A percentile compares a stretch with the other conserved stretches of the same genome.
Conservation (phyloP, 2,113 vertebrate genomes). For the Colaptes auratus region DNA sequence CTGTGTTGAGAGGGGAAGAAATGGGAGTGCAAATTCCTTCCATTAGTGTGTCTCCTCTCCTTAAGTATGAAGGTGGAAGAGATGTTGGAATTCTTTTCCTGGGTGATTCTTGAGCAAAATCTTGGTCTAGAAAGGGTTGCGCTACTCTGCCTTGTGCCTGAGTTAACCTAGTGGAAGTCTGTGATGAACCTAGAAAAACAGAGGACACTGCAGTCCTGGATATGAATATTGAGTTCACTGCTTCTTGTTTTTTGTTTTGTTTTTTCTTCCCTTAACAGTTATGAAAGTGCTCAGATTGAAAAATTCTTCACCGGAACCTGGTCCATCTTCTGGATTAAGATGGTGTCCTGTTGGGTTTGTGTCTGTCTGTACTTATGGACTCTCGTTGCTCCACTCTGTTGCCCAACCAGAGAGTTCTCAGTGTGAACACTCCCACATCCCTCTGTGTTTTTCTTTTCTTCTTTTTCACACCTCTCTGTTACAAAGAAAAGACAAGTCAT, state of each 20-base stretch:
- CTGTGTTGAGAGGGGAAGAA: not conserved
- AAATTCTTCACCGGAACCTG: slow-evolving; percentile 89
- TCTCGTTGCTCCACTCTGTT: slow-evolving; percentile 89
- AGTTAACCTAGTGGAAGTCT: not conserved
- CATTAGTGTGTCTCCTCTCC: not conserved
- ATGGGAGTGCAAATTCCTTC: not conserved
- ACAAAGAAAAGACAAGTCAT: not conserved
- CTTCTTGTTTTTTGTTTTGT: not conserved
- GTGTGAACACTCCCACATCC: slow-evolving; percentile 62
- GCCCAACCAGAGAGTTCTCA: slow-evolving; percentile 74
- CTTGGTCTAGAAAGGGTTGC: not conserved
- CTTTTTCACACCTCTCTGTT: not conserved
- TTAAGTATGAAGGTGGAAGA: not conserved
- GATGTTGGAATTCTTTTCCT: not conserved
- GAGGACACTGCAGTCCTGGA: not conserved
- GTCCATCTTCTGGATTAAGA: slow-evolving; percentile 98
- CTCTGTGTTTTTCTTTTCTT: not conserved
- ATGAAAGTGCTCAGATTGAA: slow-evolving; percentile 88
- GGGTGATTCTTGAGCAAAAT: not conserved
- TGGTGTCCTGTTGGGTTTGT: slow-evolving; percentile 94
- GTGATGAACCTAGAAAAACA: not conserved
- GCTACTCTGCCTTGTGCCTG: not conserved
- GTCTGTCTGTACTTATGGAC: slow-evolving; percentile 89
- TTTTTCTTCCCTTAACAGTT: slow-evolving; percentile 75
- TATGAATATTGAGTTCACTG: not conserved